Base-by-base conservation (phyloP, 2,888 invertebrate genomes). In the Oxystoma pomonae region DNA sequence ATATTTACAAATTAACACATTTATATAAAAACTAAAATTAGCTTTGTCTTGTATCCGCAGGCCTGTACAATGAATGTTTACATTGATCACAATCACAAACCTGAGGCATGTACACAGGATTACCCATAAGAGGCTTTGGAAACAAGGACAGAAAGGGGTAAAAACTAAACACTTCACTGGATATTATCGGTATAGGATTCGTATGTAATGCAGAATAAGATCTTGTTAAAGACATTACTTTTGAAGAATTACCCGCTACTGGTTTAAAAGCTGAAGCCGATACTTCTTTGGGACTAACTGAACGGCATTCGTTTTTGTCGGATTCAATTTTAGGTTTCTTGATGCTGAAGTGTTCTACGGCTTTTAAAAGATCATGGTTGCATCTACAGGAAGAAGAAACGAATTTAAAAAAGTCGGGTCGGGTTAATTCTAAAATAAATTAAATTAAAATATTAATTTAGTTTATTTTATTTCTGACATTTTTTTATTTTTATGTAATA, bases 291-390 rank as follows among this genome's bases (percentile, higher is more conserved):
- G 69, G 35, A 55, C 69, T 65, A 16, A 68, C 66, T 68, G 3
- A 64, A 61, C 12, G 67, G 63, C 2, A 58, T 17, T 65, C 68
- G 9, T 59, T 58, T 19, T 60, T 58, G n/a, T 56, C 18, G 16
- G 55, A 2, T 18, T 35, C 21, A 0, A 63, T 19, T 62, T 65
- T 63, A 18, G 61, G 55, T 18, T 67, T 67, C 60, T 71, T 76
- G 21, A 75, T 60, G 68, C 87, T 86, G 75, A 94, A 93, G 74
- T 94, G 94, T 76, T 95, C 94, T 60, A 96, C 94, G 5, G 95
- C 92, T 71, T 92, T 92, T 16, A 96, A 84, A 57, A 97, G 81
- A 76, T 98, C 96, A 69, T 96, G 92, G 76, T 94, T 94, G 78
- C 96, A 96, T 49, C 95, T 87, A 58, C n/a, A n/a, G n/a, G n/a